phyloP scores from a whole-genome alignment of 2,797 vertebrate species.

The Hypotaenidia philippensis region DNA sequence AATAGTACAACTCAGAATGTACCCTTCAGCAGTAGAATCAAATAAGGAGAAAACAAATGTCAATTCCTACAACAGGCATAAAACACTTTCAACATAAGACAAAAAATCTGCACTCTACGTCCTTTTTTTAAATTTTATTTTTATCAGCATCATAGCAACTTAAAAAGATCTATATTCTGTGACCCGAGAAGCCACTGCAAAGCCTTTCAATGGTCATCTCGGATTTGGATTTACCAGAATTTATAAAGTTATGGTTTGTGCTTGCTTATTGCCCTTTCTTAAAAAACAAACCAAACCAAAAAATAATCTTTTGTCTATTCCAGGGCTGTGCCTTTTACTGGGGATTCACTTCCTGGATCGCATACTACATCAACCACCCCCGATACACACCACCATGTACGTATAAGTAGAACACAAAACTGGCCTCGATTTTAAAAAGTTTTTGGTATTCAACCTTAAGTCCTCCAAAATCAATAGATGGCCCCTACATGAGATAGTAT shows the following conservation, averaged over 20 bases:
- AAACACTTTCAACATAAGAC: not conserved
- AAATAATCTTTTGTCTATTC: constrained; percentile 27
- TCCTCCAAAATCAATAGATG: not conserved
- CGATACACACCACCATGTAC: constrained; percentile 82
- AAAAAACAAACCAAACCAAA: not conserved
- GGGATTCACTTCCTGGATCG: constrained; percentile 84
- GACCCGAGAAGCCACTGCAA: not conserved
- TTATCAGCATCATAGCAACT: not conserved
- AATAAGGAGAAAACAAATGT: not conserved
- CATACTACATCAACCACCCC: constrained; percentile 81
- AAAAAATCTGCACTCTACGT: not conserved
- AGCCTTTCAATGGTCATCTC: not conserved
- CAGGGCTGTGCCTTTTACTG: constrained; percentile 85
- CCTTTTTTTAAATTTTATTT: not conserved
- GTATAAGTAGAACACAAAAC: constrained; percentile 34
- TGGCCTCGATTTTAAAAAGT: not conserved
- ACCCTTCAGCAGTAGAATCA: not conserved
- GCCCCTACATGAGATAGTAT: not conserved
- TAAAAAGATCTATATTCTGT: not conserved
- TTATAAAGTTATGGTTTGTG: not conserved
- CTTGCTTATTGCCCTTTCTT: not conserved
- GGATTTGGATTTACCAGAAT: not conserved
- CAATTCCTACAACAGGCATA: not conserved
- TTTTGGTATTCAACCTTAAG: not conserved
- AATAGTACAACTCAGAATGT: not conserved